Evolutionary conservation across 2,797 vertebrate genomes (phyloP).

Genomic region (Microcaecilia unicolor): DNA sequence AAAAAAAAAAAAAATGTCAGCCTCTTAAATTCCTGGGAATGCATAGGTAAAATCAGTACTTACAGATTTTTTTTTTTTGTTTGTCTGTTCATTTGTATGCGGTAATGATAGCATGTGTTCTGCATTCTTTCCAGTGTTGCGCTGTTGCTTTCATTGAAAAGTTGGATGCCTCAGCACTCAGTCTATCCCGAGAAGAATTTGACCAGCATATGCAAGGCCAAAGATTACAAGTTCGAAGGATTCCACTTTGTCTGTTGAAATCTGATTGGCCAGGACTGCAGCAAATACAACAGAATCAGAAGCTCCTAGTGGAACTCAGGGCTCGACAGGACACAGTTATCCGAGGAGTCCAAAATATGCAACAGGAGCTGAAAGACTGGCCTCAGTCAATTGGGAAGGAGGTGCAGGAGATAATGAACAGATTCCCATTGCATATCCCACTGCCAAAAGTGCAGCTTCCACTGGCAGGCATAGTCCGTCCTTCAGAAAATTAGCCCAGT

Average conservation of each 20-base stretch:
- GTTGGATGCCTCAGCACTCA: conserved; percentile 61
- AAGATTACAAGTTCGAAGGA: neutral
- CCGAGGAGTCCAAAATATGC: conserved; percentile 40
- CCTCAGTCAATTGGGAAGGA: conserved; percentile 47
- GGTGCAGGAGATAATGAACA: conserved; percentile 41
- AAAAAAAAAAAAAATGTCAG: no score
- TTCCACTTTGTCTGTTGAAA: neutral
- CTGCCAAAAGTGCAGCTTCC: no score
- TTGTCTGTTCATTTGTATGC: no score
- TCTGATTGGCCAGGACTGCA: conserved; percentile 15
- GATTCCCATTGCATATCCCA: conserved; percentile 5
- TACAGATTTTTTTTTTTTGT: no score
- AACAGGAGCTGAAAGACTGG: conserved; percentile 52
- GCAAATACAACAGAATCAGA: conserved; percentile 32
- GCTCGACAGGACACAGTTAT: conserved; percentile 57
- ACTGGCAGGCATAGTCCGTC: no score
- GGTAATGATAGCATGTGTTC: neutral
- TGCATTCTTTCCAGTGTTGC: conserved; percentile 50
- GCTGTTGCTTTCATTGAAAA: conserved; percentile 69
- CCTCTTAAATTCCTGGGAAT: no score
- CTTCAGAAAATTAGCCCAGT: no score
- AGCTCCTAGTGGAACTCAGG: conserved; percentile 47
- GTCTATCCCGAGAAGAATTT: conserved; percentile 60
- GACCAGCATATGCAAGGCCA: conserved; percentile 56
- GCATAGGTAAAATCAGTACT: no score